A percentile compares a stretch with the other conserved stretches of the same genome.
Conservation (phyloP, 2,113 vertebrate genomes). For the Ceuthmochares aereus region DNA sequence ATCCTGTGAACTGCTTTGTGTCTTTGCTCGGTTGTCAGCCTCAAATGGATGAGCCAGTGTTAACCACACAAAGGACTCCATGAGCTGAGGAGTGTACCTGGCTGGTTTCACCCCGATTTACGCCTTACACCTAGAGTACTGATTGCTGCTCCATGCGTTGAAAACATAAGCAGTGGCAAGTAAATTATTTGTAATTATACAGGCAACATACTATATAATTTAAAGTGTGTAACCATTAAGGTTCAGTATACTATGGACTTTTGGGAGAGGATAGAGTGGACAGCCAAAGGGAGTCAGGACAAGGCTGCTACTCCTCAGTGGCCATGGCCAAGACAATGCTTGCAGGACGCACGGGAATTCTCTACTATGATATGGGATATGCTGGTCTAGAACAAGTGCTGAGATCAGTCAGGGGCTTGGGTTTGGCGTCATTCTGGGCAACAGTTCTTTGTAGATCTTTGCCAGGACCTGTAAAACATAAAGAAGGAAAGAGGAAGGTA, state of each 20-base stretch:
- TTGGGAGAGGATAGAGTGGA: background rate
- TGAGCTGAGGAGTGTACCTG: background rate
- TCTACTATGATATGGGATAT: background rate
- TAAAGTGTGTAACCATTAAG: background rate
- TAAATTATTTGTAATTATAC: background rate
- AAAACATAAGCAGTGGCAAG: background rate
- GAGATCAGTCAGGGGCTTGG: background rate
- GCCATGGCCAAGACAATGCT: background rate
- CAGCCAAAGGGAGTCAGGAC: background rate
- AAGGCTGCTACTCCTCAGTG: background rate
- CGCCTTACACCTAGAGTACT: background rate
- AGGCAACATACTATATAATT: background rate
- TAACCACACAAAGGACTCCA: background rate
- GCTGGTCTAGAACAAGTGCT: background rate
- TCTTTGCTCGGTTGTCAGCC: background rate
- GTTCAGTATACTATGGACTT: background rate
- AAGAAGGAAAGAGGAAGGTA: background rate
- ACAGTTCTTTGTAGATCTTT: background rate
- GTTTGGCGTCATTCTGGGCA: background rate
- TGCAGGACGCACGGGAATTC: background rate
- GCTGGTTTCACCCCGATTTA: background rate
- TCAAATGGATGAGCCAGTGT: background rate
- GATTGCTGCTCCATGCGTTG: background rate
- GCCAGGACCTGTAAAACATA: background rate
- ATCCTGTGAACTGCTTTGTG: fast-evolving